Conservation (phyloP, 2,888 invertebrate genomes). For the Actias luna region DNA sequence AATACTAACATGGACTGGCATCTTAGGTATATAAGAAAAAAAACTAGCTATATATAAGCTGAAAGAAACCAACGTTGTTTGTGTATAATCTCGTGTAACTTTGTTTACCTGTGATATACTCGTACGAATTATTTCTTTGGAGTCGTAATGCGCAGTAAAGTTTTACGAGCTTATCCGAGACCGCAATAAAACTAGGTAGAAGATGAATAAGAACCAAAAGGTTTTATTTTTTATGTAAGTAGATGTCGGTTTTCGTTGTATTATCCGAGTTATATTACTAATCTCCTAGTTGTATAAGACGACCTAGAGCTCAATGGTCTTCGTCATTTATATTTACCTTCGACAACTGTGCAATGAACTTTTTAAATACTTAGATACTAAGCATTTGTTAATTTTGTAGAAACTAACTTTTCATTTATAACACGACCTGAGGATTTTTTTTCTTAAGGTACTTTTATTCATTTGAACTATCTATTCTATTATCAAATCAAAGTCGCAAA, state of each 20-base stretch:
- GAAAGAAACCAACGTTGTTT: too few species aligned
- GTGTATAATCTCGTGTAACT: not conserved
- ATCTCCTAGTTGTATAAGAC: conserved; percentile 1
- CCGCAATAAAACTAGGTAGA: conserved; percentile 8
- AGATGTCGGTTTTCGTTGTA: not conserved
- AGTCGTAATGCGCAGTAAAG: not conserved
- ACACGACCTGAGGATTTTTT: too few species aligned
- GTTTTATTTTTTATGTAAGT: conserved; percentile 3
- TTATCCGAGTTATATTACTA: conserved; percentile 3
- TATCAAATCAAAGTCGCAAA: too few species aligned
- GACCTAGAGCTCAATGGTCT: not conserved
- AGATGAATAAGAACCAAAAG: conserved; percentile 2
- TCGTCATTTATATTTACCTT: not conserved
- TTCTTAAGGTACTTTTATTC: too few species aligned
- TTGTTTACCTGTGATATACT: conserved; percentile 4
- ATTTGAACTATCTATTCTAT: too few species aligned
- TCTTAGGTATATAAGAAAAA: too few species aligned
- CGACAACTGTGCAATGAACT: not conserved
- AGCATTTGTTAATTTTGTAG: too few species aligned
- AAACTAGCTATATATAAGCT: too few species aligned
- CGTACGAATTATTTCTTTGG: not conserved
- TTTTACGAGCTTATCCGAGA: not conserved
- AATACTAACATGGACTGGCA: too few species aligned
- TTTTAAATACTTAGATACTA: not conserved
- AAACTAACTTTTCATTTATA: too few species aligned